Percentiles rank a stretch among this genome's conserved stretches.
Conservation (phyloP, 2,797 vertebrate species). For the Argya squamiceps region DNA sequence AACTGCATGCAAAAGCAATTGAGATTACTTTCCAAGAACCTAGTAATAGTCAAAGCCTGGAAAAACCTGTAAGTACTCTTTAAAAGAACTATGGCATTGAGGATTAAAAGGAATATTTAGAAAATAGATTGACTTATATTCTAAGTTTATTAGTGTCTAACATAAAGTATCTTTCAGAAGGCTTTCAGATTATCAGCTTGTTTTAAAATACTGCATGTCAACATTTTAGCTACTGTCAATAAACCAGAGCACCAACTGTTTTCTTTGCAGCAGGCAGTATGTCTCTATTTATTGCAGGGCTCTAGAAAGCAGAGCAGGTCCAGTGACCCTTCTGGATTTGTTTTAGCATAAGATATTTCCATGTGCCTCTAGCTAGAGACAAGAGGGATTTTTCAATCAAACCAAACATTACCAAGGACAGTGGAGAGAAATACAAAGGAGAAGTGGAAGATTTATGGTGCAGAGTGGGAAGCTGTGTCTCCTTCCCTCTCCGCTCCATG, state of each 20-base stretch:
- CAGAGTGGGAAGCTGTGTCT: background rate
- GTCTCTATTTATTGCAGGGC: background rate
- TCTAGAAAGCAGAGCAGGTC: background rate
- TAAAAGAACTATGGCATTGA: background rate
- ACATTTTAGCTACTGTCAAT: background rate
- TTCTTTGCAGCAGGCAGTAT: background rate
- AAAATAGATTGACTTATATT: background rate
- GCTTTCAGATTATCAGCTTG: background rate
- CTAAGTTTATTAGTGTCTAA: slow-evolving; percentile 16
- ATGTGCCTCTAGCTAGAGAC: background rate
- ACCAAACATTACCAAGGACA: background rate
- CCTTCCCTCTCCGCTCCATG: background rate
- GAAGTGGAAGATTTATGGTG: background rate
- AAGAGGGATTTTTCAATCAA: background rate
- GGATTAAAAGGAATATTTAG: background rate
- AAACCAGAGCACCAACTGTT: background rate
- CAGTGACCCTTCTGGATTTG: background rate
- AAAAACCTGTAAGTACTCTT: background rate
- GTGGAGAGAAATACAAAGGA: background rate
- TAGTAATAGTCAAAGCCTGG: background rate
- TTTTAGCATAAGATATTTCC: background rate
- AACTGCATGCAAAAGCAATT: background rate
- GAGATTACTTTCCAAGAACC: background rate
- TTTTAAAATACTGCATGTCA: background rate
- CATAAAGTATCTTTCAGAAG: background rate